Conservation (phyloP, 2,797 vertebrate genomes). For the Muscicapa striata region DNA sequence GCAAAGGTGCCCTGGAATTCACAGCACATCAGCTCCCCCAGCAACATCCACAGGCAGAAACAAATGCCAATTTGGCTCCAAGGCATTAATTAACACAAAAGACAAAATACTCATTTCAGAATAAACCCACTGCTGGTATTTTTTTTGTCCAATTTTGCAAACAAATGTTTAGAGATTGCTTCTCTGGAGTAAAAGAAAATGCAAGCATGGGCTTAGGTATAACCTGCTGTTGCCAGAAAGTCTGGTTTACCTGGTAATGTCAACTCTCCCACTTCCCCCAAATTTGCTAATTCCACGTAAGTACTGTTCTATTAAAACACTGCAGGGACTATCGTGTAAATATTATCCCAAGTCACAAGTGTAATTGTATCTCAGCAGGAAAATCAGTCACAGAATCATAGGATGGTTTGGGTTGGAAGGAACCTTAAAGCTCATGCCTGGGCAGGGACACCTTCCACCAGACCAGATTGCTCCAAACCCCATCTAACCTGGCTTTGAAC, state of each 20-base stretch:
- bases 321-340: background rate
- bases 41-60: background rate
- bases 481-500: background rate
- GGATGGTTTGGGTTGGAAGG: background rate
- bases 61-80: background rate
- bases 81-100: background rate
- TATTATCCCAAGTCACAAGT: background rate
- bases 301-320: background rate
- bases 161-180: background rate
- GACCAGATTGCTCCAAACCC: background rate
- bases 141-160: background rate
- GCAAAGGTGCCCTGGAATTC: background rate
- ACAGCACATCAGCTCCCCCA: background rate
- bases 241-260: background rate
- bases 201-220: fast-evolving
- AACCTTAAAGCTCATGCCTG: background rate
- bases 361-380: background rate
- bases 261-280: background rate
- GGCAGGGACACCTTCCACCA: background rate
- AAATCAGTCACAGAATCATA: background rate
- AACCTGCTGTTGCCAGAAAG: background rate
- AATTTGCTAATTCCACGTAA: background rate
- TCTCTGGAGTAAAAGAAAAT: background rate
- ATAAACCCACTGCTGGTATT: background rate
- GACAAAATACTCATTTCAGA: background rate